Evolutionary conservation across 2,888 invertebrate genomes (phyloP), one percentile per base, ranked within the genome.

Genomic region (Chironomus riparius): DNA sequence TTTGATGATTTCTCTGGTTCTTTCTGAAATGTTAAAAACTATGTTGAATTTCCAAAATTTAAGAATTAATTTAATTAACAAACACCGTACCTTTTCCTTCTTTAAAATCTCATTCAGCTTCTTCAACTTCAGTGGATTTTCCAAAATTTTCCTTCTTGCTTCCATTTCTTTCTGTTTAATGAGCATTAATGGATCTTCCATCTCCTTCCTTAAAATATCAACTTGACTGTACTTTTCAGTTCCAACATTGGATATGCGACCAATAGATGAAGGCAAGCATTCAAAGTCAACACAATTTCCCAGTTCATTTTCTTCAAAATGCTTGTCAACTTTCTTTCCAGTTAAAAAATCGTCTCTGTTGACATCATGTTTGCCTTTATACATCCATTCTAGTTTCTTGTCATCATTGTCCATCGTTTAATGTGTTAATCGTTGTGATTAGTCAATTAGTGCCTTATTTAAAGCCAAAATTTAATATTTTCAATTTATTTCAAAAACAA

Each of bases 131-230:
- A 97, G 88, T 0, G 97, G 97, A 86, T 98, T 98, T 80, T 95
- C 93, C 3, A 98, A 83, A 48, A 98, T 86, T 77, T 93, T 91
- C 77, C 91, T 90, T 61, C 93, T 86, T 0, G 93, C 92, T 81
- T 97, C 96, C 81, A 95, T 90, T 85, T 97, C 97, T 76, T 92
- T 89, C 81, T 95, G 93, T 80, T 92, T 93, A 6, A 98, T 97
- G 3, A 92, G 87, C 81, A 94, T 90, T 56, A 98, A 83, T 0
- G 98, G 98, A 86, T 98, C 98, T 83, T 98, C 97, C 81, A 96
- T 89, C 78, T 96, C 87, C 85, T 97, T 97, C 21, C 95, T 88
- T 2, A 74, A 7, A 21, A 74, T 68, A 24, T 97, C 97, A 12
- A 96, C 92, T 85, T 94, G 91, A 75, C 90, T 87, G 24, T 87